Conservation (phyloP, 2,113 vertebrate genomes). For the Paramormyrops kingsleyae region DNA sequence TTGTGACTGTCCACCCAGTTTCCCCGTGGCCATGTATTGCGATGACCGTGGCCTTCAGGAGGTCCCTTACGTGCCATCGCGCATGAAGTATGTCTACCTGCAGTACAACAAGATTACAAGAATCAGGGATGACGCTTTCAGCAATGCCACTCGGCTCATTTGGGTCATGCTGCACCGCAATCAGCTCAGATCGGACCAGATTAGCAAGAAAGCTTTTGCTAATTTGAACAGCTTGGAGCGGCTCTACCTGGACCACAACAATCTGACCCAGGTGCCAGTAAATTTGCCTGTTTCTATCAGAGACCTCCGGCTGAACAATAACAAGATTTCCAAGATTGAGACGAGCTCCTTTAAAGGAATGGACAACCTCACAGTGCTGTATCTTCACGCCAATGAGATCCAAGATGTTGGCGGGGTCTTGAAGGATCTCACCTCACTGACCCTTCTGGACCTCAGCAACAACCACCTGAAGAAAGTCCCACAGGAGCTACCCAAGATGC, state of each 20-base stretch:
- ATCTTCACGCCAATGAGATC: slow-evolving; percentile 81
- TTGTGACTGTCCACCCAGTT: slow-evolving; percentile 86
- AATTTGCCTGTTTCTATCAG: slow-evolving; percentile 74
- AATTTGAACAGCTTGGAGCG: slow-evolving; percentile 73
- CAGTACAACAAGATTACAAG: slow-evolving; percentile 81
- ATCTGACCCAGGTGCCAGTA: slow-evolving; percentile 75
- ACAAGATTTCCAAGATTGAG: slow-evolving; percentile 74
- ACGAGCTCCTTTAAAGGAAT: slow-evolving; percentile 73
- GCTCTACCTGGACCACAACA: slow-evolving; percentile 88
- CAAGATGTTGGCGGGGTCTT: slow-evolving; percentile 72
- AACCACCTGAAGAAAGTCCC: slow-evolving; percentile 84
- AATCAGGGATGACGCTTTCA: slow-evolving; percentile 76
- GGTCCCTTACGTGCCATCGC: slow-evolving; percentile 78
- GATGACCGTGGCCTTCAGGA: slow-evolving; percentile 76
- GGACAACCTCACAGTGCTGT: slow-evolving; percentile 83
- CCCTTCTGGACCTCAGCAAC: slow-evolving; percentile 77
- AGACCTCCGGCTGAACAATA: slow-evolving; percentile 81
- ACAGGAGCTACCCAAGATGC: slow-evolving; percentile 66
- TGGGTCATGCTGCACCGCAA: slow-evolving; percentile 91
- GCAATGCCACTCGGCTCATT: slow-evolving; percentile 79
- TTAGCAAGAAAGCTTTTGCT: slow-evolving; percentile 74
- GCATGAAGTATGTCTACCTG: slow-evolving; percentile 90
- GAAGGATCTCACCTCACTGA: slow-evolving; percentile 72
- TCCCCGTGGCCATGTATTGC: slow-evolving; percentile 89
- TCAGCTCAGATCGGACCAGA: slow-evolving; percentile 70